A percentile compares a stretch with the other conserved stretches of the same genome.
Evolutionary conservation across 2,797 vertebrate genomes (phyloP).

Genomic region (Lindbergichthys nudifrons): DNA sequence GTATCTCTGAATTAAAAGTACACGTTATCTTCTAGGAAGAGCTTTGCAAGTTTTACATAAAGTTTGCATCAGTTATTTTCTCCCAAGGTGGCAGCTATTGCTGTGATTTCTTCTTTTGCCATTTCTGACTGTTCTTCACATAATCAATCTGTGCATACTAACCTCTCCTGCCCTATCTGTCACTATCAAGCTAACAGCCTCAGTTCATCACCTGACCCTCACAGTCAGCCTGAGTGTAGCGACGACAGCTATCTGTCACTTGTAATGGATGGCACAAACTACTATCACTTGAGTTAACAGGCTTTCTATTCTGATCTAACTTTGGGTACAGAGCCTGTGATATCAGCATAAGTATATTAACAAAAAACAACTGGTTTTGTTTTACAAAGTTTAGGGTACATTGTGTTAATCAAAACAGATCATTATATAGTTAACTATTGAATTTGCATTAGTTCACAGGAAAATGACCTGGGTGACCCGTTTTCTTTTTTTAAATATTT

Average conservation of each 20-base stretch:
- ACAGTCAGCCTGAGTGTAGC: background rate
- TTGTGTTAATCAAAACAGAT: background rate
- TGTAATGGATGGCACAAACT: conserved; percentile 8
- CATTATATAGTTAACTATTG: background rate
- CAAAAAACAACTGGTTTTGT: conserved; percentile 2
- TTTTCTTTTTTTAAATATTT: too few species aligned
- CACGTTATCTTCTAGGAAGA: conserved; percentile 12
- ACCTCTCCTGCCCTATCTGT: conserved; percentile 19
- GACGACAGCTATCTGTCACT: conserved; percentile 29
- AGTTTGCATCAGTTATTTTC: background rate
- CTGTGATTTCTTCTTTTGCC: background rate
- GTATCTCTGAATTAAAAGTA: conserved; percentile 20
- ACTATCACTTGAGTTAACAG: conserved; percentile 6
- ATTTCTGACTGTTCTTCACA: background rate
- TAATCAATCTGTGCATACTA: background rate
- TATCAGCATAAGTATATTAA: background rate
- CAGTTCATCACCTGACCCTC: conserved; percentile 18
- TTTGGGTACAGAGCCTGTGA: background rate
- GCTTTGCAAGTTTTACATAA: conserved; percentile 3
- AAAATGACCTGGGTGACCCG: background rate
- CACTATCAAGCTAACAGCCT: background rate
- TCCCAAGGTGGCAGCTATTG: background rate
- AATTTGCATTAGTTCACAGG: background rate
- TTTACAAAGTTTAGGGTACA: too few species aligned
- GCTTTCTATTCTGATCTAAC: conserved; percentile 12